Conservation (phyloP, 2,888 invertebrate genomes). For the Uloborus plumipes region DNA sequence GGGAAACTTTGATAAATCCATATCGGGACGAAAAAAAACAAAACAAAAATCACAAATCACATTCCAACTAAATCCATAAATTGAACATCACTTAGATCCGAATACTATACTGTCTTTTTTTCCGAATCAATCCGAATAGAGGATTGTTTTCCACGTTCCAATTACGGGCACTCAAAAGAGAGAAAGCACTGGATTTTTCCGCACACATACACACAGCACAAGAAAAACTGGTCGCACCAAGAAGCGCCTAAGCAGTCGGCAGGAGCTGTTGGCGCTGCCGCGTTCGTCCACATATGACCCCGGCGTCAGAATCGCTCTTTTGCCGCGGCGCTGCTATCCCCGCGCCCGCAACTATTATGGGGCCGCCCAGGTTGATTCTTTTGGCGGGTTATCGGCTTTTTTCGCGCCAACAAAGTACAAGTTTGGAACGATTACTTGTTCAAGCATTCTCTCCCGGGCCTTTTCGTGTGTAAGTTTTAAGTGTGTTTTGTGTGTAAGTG, state of each 20-base stretch:
- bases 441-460: no score
- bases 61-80: no score
- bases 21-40: not conserved
- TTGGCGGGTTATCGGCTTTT: slow-evolving; percentile 42
- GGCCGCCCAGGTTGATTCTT: slow-evolving; percentile 10
- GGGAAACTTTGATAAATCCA: slow-evolving; percentile 1
- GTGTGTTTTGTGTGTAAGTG: no score
- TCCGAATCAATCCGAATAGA: no score
- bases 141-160: no score
- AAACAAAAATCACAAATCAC: not conserved
- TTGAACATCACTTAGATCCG: no score
- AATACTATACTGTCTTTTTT: no score
- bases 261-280: slow-evolving; percentile 24
- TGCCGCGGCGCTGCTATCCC: slow-evolving; percentile 38
- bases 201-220: no score
- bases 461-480: no score
- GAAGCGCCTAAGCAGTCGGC: slow-evolving; percentile 4
- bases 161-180: slow-evolving; percentile 1
- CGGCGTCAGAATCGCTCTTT: slow-evolving; percentile 28
- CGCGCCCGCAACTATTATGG: slow-evolving; percentile 18
- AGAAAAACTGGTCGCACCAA: no score
- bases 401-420: no score
- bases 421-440: no score
- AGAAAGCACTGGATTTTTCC: not conserved
- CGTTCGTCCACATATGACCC: slow-evolving; percentile 54